phyloP scores from a whole-genome alignment of 1,140 invertebrate species.

The Temnothorax nylanderi region DNA sequence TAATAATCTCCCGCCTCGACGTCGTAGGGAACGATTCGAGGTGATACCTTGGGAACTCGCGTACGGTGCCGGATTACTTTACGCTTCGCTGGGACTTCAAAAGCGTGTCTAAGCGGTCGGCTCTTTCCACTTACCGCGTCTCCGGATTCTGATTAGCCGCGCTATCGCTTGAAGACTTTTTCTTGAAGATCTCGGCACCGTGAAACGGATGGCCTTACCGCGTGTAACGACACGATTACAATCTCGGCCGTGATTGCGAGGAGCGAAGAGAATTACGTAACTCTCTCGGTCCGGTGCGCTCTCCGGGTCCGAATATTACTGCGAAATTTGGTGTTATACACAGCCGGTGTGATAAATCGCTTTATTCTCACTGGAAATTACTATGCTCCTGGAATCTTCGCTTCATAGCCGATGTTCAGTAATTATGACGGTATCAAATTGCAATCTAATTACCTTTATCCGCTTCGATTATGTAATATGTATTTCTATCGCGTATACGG shows the following conservation, averaged over 20 bases:
- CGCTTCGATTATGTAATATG: slow-evolving; percentile 35
- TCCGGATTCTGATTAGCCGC: slow-evolving; percentile 64
- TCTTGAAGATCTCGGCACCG: neutral
- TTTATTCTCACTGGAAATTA: slow-evolving; percentile 30
- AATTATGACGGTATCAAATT: slow-evolving; percentile 46
- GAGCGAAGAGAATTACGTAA: slow-evolving; percentile 50
- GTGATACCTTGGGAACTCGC: slow-evolving; percentile 80
- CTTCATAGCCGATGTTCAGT: neutral
- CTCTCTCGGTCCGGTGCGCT: slow-evolving; percentile 3
- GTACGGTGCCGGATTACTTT: slow-evolving; percentile 78
- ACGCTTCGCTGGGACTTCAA: slow-evolving; percentile 80
- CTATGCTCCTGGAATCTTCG: slow-evolving; percentile 34
- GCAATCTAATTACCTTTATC: slow-evolving; percentile 43
- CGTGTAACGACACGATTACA: slow-evolving; percentile 62
- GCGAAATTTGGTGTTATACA: slow-evolving; percentile 56
- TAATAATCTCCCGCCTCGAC: slow-evolving; percentile 77
- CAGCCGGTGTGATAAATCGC: slow-evolving; percentile 33
- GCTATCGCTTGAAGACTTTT: slow-evolving; percentile 60
- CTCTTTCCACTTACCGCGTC: slow-evolving; percentile 62
- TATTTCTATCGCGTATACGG: neutral
- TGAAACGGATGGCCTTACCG: slow-evolving; percentile 42
- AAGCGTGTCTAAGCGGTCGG: slow-evolving; percentile 75
- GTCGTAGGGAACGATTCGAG: slow-evolving; percentile 78
- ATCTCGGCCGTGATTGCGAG: slow-evolving; percentile 48
- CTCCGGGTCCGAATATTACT: slow-evolving; percentile 56